Conservation (phyloP, 2,113 vertebrate genomes). For the Phocoena sinus region DNA sequence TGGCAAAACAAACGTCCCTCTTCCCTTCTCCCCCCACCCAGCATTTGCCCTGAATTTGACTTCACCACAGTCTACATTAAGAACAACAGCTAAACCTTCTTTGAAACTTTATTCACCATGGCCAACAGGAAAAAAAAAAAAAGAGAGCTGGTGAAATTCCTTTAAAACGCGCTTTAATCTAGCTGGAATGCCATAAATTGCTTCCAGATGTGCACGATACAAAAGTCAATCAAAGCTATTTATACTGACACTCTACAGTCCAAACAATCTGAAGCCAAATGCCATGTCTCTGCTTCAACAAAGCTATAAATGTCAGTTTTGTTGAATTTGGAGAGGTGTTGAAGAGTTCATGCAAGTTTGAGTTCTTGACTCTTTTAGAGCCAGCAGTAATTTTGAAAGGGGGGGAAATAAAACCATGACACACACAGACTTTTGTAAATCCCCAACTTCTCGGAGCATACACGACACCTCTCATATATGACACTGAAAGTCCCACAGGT, state of each 20-base stretch:
- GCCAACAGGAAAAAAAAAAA: constrained; percentile 74
- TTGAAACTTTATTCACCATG: constrained; percentile 89
- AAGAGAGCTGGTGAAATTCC: constrained; percentile 83
- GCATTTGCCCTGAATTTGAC: constrained; percentile 89
- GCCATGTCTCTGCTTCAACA: constrained; percentile 84
- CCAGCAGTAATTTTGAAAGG: constrained; percentile 72
- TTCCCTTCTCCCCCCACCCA: constrained; percentile 47
- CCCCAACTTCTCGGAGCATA: constrained; percentile 55
- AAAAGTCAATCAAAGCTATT: constrained; percentile 90
- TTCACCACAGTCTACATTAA: constrained; percentile 82
- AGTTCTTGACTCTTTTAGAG: constrained; percentile 80
- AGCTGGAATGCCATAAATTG: constrained; percentile 89
- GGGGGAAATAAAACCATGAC: constrained; percentile 47
- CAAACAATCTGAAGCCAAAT: constrained; percentile 87
- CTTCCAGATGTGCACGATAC: constrained; percentile 88
- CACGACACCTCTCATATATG: constrained; percentile 78
- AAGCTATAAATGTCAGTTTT: constrained; percentile 88
- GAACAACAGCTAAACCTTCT: constrained; percentile 86
- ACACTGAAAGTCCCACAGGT: constrained; percentile 75
- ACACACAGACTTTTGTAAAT: constrained; percentile 64
- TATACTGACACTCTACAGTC: constrained; percentile 88
- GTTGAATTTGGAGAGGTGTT: constrained; percentile 87
- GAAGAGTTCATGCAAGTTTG: constrained; percentile 84
- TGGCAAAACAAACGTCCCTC: constrained; percentile 69
- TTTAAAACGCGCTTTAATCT: constrained; percentile 89